Evolutionary conservation across 2,797 vertebrate genomes (phyloP).

Genomic region (Margarornis squamiger): DNA sequence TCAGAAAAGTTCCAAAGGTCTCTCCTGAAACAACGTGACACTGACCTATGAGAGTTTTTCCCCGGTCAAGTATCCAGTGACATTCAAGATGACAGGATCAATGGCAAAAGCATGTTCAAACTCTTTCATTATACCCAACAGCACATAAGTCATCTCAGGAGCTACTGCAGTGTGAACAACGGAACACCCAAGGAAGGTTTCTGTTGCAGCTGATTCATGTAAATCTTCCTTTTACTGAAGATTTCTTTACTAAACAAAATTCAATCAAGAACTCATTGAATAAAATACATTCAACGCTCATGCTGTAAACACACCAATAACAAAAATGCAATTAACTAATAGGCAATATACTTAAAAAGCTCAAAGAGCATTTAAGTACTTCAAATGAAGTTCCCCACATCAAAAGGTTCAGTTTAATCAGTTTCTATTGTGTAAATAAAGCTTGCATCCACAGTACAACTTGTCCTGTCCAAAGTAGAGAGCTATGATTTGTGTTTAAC

Average conservation of each 20-base stretch:
- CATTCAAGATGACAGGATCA: not conserved
- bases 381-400: not conserved
- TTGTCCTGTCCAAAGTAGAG: not conserved
- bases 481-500: not conserved
- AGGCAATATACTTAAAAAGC: not conserved
- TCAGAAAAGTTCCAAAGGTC: not conserved
- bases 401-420: not conserved
- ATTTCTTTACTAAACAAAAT: not conserved
- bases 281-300: not conserved
- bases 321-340: not conserved
- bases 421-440: constrained; percentile 8
- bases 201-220: not conserved
- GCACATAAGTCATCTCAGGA: not conserved
- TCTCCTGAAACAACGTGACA: not conserved
- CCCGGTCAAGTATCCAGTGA: not conserved
- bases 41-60: not conserved
- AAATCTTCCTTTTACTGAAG: not conserved
- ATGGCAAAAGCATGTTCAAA: not conserved
- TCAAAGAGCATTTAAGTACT: not conserved
- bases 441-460: not conserved
- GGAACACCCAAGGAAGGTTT: not conserved
- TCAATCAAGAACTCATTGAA: not conserved
- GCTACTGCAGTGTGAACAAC: not conserved
- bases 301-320: not conserved
- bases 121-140: not conserved